A percentile compares a stretch with the other conserved stretches of the same genome.
Evolutionary conservation across 2,888 invertebrate genomes (phyloP).

Genomic region (Lordiphosa fenestrarum): DNA sequence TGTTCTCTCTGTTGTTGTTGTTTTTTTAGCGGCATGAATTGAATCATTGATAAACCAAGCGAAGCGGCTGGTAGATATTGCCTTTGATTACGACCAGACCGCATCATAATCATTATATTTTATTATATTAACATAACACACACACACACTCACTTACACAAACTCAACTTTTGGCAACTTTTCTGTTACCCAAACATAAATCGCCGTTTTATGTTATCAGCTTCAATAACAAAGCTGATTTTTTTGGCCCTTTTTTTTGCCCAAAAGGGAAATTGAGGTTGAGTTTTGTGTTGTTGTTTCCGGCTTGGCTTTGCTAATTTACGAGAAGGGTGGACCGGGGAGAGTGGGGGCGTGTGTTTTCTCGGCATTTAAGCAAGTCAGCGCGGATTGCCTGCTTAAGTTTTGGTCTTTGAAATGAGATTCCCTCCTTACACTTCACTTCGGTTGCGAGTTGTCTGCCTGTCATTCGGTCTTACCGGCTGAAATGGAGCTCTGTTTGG

Average conservation of each 20-base stretch:
- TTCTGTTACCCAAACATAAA: neutral
- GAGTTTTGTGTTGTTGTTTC: neutral
- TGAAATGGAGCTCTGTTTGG: slow-evolving; percentile 2
- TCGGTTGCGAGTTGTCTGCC: neutral
- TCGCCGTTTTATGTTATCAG: slow-evolving; percentile 29
- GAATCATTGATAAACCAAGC: slow-evolving; percentile 60
- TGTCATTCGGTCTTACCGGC: neutral
- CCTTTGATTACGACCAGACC: slow-evolving; percentile 36
- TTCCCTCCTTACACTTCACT: slow-evolving; percentile 10
- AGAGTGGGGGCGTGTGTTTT: slow-evolving; percentile 8
- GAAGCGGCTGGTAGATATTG: slow-evolving; percentile 23
- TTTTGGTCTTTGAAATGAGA: slow-evolving; percentile 26
- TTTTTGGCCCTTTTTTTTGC: neutral
- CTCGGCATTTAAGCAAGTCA: slow-evolving; percentile 5
- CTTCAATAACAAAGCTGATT: slow-evolving; percentile 46
- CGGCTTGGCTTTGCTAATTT: neutral
- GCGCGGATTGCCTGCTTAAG: neutral
- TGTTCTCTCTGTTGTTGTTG: neutral
- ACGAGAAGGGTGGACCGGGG: no score
- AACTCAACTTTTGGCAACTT: slow-evolving; percentile 18
- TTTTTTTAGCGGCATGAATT: slow-evolving; percentile 43
- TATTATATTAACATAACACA: slow-evolving; percentile 41
- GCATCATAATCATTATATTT: slow-evolving; percentile 66
- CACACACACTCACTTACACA: neutral
- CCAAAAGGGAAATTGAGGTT: slow-evolving; percentile 1